Evolutionary conservation across 1,140 invertebrate genomes (phyloP).

Genomic region (Leptestheria dahalacensis): DNA sequence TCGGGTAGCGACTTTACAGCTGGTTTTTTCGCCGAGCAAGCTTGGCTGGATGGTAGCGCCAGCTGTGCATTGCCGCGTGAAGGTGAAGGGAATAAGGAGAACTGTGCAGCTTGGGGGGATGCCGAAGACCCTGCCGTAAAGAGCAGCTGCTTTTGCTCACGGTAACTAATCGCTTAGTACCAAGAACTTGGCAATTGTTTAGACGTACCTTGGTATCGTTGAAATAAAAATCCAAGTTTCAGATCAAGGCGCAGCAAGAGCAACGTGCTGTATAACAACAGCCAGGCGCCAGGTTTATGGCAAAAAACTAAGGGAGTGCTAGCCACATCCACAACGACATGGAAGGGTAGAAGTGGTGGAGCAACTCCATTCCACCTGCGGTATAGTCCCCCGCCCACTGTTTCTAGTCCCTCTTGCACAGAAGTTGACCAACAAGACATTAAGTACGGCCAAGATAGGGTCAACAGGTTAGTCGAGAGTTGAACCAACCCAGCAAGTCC

Average conservation of each 20-base stretch:
- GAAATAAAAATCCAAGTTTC: background rate
- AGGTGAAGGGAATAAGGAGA: conserved; percentile 4
- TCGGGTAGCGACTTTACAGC: conserved; percentile 7
- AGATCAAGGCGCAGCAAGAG: background rate
- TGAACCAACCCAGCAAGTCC: too few relatives aligned
- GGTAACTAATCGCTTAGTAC: conserved; percentile 30
- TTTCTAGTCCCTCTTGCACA: background rate
- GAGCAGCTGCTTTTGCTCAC: conserved; percentile 60
- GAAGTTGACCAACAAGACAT: background rate
- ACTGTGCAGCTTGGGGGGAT: conserved; percentile 51
- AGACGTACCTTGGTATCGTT: too few relatives aligned
- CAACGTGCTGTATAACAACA: background rate
- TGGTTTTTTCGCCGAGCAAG: conserved; percentile 43
- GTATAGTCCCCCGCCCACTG: background rate
- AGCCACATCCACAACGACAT: background rate
- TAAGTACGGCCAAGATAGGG: conserved; percentile 2
- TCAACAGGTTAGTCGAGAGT: conserved; percentile 9
- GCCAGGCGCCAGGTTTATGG: too few relatives aligned
- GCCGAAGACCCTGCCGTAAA: conserved; percentile 67
- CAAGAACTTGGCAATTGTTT: too few relatives aligned
- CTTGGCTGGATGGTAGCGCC: conserved; percentile 53
- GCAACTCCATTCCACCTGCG: background rate
- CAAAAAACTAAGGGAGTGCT: background rate
- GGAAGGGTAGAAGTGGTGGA: background rate
- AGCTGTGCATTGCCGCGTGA: conserved; percentile 19